Base-by-base conservation (phyloP, 2,888 invertebrate species). In the Ennomos quercinarius region DNA sequence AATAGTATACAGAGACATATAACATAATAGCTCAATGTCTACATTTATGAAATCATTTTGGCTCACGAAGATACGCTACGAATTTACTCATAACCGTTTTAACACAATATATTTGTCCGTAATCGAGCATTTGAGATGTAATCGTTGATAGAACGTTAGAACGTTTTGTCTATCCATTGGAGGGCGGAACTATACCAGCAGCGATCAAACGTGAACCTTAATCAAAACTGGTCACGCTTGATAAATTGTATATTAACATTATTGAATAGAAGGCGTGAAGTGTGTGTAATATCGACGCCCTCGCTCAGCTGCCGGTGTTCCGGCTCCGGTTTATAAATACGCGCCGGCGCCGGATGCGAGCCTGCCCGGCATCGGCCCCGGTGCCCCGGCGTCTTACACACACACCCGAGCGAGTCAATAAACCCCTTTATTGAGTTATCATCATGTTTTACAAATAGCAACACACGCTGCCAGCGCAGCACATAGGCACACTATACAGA, bases 251-350 rank as follows among this genome's bases (percentile, higher is more conserved):
- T 74, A 78, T 76, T 72, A 71, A 72, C 68, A 64, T n/a, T 72
- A 77, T 67, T 67, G 64, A 69, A 74, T 76, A 68, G 68, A 68
- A 76, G 77, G 75, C 77, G 78, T 76, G 72, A 74, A 74, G 69
- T 65, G 67, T 68, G 66, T 67, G 70, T 67, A 76, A 71, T 73
- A 72, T 70, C 74, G 74, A 77, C 79, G 81, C 79, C 76, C 80
- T 78, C 81, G 77, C 81, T 76, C 79, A 74, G 77, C 78, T 76
- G 78, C 74, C 77, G 76, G 70, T 73, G 77, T 76, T 77, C 80
- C 89, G 87, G 87, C 87, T 86, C 85, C 86, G 85, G 84, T 87
- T 86, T 90, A 90, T 88, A 87, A 89, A 89, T 89, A 90, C 83
- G 78, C 76, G 77, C 77, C 81, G 85, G 86, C 86, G 87, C 89